Conservation (phyloP, 2,888 invertebrate genomes). For the Athalia circularis region DNA sequence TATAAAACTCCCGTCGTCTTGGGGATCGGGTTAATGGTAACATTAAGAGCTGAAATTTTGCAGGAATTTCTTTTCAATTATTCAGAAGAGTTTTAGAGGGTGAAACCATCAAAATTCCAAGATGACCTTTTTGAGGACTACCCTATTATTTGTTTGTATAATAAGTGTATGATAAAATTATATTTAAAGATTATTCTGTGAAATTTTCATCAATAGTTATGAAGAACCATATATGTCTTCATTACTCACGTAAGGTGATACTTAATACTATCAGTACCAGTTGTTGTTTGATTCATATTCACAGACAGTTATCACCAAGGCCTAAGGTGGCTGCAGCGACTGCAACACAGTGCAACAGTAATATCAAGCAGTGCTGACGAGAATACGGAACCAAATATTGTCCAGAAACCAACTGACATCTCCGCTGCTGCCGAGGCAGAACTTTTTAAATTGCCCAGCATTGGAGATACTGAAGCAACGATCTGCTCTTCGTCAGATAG, state of each 20-base stretch:
- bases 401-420: not conserved
- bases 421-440: not conserved
- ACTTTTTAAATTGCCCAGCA: not conserved
- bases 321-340: not conserved
- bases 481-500: too few species aligned
- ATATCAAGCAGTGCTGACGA: not conserved
- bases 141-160: conserved; percentile 1
- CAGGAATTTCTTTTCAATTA: not conserved
- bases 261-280: too few species aligned
- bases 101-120: not conserved
- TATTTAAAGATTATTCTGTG: not conserved
- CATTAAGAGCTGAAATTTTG: too few species aligned
- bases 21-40: not conserved
- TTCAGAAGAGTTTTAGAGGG: not conserved
- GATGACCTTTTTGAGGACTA: not conserved
- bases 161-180: not conserved
- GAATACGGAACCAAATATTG: not conserved
- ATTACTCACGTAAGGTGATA: too few species aligned
- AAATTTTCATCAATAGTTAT: too few species aligned
- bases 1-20: not conserved
- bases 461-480: too few species aligned
- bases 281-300: not conserved
- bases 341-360: not conserved
- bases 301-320: conserved; percentile 4
- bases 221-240: too few species aligned